These are phyloP conservation scores for Ambastaia sidthimunki DNA, from an alignment of 2,797 vertebrate genomes.

Conservation along the genomic window DNA sequence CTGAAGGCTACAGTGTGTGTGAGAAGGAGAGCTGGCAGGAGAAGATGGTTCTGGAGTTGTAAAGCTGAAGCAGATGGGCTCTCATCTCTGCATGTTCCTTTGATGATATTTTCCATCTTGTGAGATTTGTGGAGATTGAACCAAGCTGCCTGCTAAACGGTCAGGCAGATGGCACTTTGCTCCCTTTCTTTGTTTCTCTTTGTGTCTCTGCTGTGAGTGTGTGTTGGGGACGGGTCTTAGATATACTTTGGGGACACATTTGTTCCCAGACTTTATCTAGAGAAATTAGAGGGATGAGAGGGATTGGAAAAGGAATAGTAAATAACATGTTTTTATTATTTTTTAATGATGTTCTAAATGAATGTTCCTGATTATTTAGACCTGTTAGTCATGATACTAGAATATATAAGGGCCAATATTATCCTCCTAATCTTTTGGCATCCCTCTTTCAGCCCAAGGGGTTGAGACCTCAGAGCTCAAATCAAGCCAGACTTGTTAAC, in stretches of 20 bases:
- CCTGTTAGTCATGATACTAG: no score
- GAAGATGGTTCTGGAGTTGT: conserved; percentile 53
- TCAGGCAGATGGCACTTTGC: conserved; percentile 57
- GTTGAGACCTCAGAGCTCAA: not conserved
- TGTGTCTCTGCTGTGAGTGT: conserved; percentile 18
- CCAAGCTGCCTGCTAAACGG: conserved; percentile 38
- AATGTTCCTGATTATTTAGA: no score
- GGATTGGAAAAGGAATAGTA: no score
- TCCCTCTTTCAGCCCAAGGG: not conserved
- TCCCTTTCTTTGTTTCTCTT: conserved; percentile 54
- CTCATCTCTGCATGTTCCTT: conserved; percentile 41
- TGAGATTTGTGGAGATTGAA: conserved; percentile 39
- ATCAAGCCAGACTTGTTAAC: not conserved
- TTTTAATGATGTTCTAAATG: no score
- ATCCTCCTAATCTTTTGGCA: not conserved
- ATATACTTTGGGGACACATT: no score
- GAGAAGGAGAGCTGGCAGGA: conserved; percentile 19
- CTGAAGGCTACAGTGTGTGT: not conserved
- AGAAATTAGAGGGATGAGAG: no score
- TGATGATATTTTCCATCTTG: conserved; percentile 47
- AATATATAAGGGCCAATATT: no score
- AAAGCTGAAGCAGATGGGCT: conserved; percentile 40
- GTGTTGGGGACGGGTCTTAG: not conserved
- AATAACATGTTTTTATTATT: no score
- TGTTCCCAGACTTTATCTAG: no score